Base-by-base conservation (phyloP, 2,113 vertebrate genomes). In the Lamprologus speciosus region DNA sequence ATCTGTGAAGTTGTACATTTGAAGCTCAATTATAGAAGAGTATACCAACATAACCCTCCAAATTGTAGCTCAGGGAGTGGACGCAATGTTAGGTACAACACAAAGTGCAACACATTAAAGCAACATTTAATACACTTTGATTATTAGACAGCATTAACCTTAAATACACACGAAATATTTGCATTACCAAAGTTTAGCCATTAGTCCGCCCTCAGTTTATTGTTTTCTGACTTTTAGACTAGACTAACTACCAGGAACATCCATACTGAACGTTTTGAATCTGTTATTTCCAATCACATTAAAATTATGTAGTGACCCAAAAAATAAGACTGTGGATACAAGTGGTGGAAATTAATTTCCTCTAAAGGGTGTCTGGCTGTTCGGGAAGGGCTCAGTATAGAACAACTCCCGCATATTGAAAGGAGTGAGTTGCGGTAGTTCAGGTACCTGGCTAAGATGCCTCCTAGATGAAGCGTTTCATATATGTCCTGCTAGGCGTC, bases 361-460 rank as follows among this genome's bases (percentile, higher is more conserved):
- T 70, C 65, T 23, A 16, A 70, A 23, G 8, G 35, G 65, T 23
- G 65, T 42, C 37, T 42, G 12, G 12, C 35, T 21, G 12, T 42
- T 70, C 5, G 0, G 12, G 37, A 16, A 40, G n/a, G n/a, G 35
- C n/a, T 70, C 37, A 23, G 12, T 23, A 6, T 23, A 70, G n/a
- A 70, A 14, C 19, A 16, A 40, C 37, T 42, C n/a, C 12, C 0
- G 5, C 65, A 23, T 42, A 23, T 9, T 42, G 35, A 68, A 70
- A 70, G 63, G 3, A 2, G n/a, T 40, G n/a, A 42, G 65, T 23
- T 23, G 35, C 11, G 0, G 35, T 40, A 0, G n/a, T 68, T 68
- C 11, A 9, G 3, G 7, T 14, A 70, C 35, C 35, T 70, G 0
- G 5, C 35, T 23, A 42, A 9, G 35, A 42, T 70, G 63, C 35